Percentiles rank a stretch among this genome's conserved stretches.
phyloP scores from a whole-genome alignment of 2,888 invertebrate genomes.

The Isotomurus palustris region DNA sequence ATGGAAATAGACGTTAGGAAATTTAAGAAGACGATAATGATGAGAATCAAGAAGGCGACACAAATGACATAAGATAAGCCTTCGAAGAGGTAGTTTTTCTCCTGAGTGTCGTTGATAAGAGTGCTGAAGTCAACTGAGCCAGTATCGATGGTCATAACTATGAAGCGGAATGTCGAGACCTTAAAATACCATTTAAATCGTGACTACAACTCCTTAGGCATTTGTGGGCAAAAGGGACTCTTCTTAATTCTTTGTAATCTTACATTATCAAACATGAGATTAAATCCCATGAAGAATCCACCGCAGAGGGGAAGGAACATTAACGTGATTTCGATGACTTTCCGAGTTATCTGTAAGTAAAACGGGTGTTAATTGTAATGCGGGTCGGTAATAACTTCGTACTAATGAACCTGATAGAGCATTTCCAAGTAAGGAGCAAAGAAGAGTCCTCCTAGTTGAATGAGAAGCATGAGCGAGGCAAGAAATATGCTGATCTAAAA shows the following conservation, averaged over 20 bases:
- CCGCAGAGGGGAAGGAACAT: conserved; percentile 26
- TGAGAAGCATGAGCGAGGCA: conserved; percentile 33
- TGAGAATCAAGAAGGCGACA: conserved; percentile 22
- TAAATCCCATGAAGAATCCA: conserved; percentile 37
- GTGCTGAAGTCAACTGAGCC: conserved; percentile 25
- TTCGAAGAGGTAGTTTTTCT: conserved; percentile 9
- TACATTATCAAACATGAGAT: conserved; percentile 25
- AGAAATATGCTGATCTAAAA: conserved; percentile 34
- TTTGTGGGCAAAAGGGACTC: too few relatives aligned
- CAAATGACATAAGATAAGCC: conserved; percentile 16
- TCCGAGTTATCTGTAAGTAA: conserved; percentile 20
- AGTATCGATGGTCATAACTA: conserved; percentile 27
- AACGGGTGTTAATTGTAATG: too few relatives aligned
- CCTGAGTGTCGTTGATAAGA: conserved; percentile 15
- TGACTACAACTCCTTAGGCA: too few relatives aligned
- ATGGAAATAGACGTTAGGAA: conserved; percentile 25
- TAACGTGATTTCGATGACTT: conserved; percentile 24
- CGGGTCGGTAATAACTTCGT: too few relatives aligned
- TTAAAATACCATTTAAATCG: conserved; percentile 23
- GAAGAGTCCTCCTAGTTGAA: conserved; percentile 25
- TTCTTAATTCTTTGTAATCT: too few relatives aligned
- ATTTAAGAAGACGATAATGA: conserved; percentile 34
- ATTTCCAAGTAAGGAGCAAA: conserved; percentile 32
- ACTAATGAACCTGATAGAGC: conserved; percentile 23
- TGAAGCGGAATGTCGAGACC: too few relatives aligned